phyloP scores from a whole-genome alignment of 2,797 vertebrate genomes.

The Oryzias sinensis region DNA sequence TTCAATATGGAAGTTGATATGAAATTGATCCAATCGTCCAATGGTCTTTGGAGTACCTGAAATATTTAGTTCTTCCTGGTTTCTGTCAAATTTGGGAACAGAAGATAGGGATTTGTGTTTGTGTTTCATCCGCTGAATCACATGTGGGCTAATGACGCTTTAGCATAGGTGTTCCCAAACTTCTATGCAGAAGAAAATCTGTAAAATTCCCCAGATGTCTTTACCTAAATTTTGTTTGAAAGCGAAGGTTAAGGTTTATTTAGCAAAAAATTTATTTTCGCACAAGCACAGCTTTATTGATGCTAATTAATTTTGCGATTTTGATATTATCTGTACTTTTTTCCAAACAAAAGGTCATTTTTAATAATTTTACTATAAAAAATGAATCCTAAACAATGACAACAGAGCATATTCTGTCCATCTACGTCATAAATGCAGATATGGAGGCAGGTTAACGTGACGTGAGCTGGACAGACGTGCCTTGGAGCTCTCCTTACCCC shows the following conservation, averaged over 20 bases:
- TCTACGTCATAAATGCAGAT: not conserved
- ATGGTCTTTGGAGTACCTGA: too few species aligned
- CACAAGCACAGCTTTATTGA: not conserved
- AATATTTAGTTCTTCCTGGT: too few species aligned
- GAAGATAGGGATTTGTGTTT: too few species aligned
- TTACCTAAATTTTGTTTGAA: not conserved
- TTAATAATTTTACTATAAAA: too few species aligned
- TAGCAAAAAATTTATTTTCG: not conserved
- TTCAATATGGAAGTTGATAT: too few species aligned
- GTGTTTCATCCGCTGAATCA: too few species aligned
- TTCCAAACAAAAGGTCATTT: too few species aligned
- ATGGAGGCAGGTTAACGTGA: constrained; percentile 1
- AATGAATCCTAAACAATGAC: not conserved
- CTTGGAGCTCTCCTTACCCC: not conserved
- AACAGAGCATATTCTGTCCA: not conserved
- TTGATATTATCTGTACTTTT: not conserved
- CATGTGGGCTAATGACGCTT: too few species aligned
- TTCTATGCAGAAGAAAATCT: not conserved
- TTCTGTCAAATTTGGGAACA: too few species aligned
- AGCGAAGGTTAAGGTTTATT: constrained; percentile 1
- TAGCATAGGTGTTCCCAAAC: too few species aligned
- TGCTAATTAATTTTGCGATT: not conserved
- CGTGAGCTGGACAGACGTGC: not conserved
- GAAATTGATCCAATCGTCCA: too few species aligned
- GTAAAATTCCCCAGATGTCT: not conserved